Evolutionary conservation across 2,113 vertebrate species (phyloP).

Genomic region (Pygoscelis antarcticus): DNA sequence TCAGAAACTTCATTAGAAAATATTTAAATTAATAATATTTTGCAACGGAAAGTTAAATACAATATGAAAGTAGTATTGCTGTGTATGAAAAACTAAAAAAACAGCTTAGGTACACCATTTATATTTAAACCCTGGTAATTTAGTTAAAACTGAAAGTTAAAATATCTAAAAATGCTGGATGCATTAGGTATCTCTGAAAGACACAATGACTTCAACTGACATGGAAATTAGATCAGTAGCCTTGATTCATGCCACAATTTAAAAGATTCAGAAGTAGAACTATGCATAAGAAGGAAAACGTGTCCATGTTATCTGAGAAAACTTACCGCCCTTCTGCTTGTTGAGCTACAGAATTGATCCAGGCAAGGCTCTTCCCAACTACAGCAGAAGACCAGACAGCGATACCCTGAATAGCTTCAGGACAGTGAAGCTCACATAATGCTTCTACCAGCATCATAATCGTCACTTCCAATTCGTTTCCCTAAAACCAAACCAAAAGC

Average conservation of each 20-base stretch:
- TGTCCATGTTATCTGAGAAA: background rate
- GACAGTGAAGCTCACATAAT: conserved; percentile 92
- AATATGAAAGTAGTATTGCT: background rate
- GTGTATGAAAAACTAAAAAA: background rate
- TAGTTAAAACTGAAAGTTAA: background rate
- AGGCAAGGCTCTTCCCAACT: conserved; percentile 87
- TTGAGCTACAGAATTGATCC: conserved; percentile 91
- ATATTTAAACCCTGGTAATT: background rate
- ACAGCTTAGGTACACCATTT: background rate
- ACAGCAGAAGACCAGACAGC: conserved; percentile 88
- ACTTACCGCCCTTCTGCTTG: conserved; percentile 94
- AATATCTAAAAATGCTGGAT: background rate
- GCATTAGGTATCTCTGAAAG: background rate
- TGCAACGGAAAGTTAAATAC: background rate
- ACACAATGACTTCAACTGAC: background rate
- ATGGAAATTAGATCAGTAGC: background rate
- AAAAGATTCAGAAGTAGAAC: background rate
- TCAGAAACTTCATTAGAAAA: background rate
- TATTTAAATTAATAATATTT: background rate
- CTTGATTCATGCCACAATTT: background rate
- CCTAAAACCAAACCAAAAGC: conserved; percentile 70
- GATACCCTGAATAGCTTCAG: conserved; percentile 95
- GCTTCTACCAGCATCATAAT: conserved; percentile 95
- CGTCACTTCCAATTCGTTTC: conserved; percentile 90
- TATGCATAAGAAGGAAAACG: background rate